Conservation (phyloP, 2,113 vertebrate species). For the Pluvialis apricaria region DNA sequence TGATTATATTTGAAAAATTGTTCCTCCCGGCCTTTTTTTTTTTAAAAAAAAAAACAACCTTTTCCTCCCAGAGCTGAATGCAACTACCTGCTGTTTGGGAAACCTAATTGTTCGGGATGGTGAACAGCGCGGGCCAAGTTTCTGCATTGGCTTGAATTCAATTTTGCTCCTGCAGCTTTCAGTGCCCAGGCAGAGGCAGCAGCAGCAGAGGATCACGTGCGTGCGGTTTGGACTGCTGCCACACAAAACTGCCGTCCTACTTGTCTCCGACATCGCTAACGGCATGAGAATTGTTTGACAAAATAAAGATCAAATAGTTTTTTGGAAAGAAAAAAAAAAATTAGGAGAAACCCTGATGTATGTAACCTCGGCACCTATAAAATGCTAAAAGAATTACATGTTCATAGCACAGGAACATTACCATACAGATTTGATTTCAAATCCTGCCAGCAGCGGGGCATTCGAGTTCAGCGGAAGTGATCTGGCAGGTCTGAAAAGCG, state of each 20-base stretch:
- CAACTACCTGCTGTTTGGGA: neutral
- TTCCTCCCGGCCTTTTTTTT: neutral
- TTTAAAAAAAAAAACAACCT: neutral
- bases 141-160: neutral
- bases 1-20: neutral
- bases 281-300: neutral
- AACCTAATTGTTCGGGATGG: neutral
- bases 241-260: neutral
- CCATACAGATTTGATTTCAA: neutral
- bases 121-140: neutral
- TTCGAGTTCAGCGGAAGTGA: neutral
- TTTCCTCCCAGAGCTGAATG: neutral
- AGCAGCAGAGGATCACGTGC: neutral
- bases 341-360: neutral
- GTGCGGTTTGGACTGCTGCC: neutral
- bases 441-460: neutral
- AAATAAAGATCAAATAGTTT: neutral
- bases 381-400: neutral
- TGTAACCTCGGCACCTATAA: neutral
- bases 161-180: neutral
- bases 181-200: neutral
- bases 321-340: neutral
- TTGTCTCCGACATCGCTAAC: neutral
- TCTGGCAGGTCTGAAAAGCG: neutral
- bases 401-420: neutral